phyloP scores from a whole-genome alignment of 2,888 invertebrate genomes.

The Argyresthia goedartella region DNA sequence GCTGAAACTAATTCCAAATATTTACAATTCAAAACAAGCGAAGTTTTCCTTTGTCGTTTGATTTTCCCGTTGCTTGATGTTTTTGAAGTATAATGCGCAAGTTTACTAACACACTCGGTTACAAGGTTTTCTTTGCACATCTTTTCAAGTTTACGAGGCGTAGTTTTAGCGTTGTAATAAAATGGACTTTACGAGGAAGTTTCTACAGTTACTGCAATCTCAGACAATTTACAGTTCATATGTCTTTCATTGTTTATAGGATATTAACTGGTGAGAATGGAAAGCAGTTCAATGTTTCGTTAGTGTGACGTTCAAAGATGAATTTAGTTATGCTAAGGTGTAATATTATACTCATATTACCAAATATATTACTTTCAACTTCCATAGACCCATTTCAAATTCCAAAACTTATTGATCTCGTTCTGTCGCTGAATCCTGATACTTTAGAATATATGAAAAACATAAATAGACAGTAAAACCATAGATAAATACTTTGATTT shows the following conservation, averaged over 20 bases:
- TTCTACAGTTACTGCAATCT: conserved; percentile 32
- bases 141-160: conserved; percentile 36
- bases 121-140: conserved; percentile 24
- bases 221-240: conserved; percentile 30
- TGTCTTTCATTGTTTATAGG: conserved; percentile 9
- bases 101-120: conserved; percentile 21
- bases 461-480: too few relatives aligned
- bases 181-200: conserved; percentile 36
- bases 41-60: conserved; percentile 4
- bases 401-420: too few relatives aligned
- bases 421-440: too few relatives aligned
- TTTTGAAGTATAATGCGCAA: background rate
- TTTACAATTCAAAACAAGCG: conserved; percentile 14
- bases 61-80: background rate
- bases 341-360: too few relatives aligned
- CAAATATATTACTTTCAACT: too few relatives aligned
- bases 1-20: conserved; percentile 18
- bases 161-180: conserved; percentile 34
- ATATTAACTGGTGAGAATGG: too few relatives aligned
- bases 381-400: too few relatives aligned
- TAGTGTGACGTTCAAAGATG: too few relatives aligned
- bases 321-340: too few relatives aligned
- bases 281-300: background rate
- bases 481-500: too few relatives aligned
- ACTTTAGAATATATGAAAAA: too few relatives aligned